Conservation (phyloP, 2,888 invertebrate genomes). For the Habroteleia sp. region DNA sequence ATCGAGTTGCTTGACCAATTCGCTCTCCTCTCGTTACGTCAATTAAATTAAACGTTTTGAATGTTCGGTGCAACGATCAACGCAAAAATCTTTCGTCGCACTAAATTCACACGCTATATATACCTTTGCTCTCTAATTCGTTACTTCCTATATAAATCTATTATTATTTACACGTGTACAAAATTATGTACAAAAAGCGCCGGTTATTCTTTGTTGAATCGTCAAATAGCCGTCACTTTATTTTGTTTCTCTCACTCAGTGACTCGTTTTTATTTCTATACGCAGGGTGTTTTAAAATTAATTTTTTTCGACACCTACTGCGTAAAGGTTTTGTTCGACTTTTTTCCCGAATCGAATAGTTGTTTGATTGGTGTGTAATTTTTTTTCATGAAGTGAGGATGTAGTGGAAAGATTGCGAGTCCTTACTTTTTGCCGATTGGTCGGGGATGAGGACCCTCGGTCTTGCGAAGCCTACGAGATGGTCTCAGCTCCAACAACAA, state of each 20-base stretch:
- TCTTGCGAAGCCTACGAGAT: conserved; percentile 74
- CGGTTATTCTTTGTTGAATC: conserved; percentile 12
- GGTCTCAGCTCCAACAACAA: conserved; percentile 76
- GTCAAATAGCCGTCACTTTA: conserved; percentile 8
- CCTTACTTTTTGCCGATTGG: conserved; percentile 78
- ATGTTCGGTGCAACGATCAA: conserved; percentile 33
- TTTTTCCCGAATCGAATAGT: conserved; percentile 17
- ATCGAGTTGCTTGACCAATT: conserved; percentile 36
- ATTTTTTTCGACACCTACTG: conserved; percentile 22
- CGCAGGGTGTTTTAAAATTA: conserved; percentile 2
- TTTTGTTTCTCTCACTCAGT: conserved; percentile 18
- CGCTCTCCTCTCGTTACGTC: conserved; percentile 29
- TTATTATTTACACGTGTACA: conserved; percentile 31
- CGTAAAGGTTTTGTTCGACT: conserved; percentile 30
- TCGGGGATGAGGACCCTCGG: conserved; percentile 70
- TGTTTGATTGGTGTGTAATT: conserved; percentile 27
- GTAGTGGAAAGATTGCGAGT: conserved; percentile 67
- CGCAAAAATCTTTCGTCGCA: conserved; percentile 31
- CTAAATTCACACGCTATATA: conserved; percentile 45
- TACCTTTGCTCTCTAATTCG: neutral
- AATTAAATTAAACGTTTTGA: conserved; percentile 16
- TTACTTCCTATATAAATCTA: conserved; percentile 10
- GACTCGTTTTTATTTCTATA: conserved; percentile 19
- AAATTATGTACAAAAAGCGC: conserved; percentile 28
- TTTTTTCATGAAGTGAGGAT: conserved; percentile 48